Conservation (phyloP, 1,140 invertebrate genomes). For the Sminthurinus signatus region DNA sequence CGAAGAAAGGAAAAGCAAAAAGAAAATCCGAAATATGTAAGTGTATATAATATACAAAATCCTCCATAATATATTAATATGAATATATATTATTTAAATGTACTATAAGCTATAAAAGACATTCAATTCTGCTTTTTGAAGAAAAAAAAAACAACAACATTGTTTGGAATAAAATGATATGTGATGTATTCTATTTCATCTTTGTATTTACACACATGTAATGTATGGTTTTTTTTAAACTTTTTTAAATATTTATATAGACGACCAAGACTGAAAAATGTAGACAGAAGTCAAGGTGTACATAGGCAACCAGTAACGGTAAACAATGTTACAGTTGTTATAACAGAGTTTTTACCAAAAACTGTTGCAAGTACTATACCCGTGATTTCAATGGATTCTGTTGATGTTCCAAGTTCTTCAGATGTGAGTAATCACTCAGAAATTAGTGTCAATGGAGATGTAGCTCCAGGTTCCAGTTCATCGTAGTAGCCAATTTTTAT, state of each 20-base stretch:
- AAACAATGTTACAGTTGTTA: constrained; percentile 91
- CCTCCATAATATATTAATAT: too few relatives aligned
- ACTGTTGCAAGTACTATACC: constrained; percentile 25
- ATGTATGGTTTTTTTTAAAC: not conserved
- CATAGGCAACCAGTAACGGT: constrained; percentile 90
- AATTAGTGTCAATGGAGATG: constrained; percentile 37
- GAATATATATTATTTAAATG: too few relatives aligned
- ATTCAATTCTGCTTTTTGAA: too few relatives aligned
- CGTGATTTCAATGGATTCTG: constrained; percentile 24
- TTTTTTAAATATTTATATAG: constrained; percentile 18
- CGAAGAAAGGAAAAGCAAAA: constrained; percentile 31
- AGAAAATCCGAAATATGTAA: constrained; percentile 42
- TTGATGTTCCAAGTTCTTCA: constrained; percentile 35
- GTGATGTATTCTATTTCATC: not conserved
- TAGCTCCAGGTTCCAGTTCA: constrained; percentile 23
- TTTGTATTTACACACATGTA: not conserved
- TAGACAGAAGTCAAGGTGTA: constrained; percentile 71
- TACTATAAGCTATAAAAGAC: too few relatives aligned
- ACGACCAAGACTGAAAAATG: constrained; percentile 74
- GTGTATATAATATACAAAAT: too few relatives aligned
- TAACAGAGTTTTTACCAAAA: constrained; percentile 93
- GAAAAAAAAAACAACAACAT: too few relatives aligned
- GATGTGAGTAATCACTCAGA: constrained; percentile 38
- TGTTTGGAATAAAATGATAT: too few relatives aligned
- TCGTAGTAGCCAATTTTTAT: constrained; percentile 14